Conservation (phyloP, 2,888 invertebrate species). For the Teleiodes luculella region DNA sequence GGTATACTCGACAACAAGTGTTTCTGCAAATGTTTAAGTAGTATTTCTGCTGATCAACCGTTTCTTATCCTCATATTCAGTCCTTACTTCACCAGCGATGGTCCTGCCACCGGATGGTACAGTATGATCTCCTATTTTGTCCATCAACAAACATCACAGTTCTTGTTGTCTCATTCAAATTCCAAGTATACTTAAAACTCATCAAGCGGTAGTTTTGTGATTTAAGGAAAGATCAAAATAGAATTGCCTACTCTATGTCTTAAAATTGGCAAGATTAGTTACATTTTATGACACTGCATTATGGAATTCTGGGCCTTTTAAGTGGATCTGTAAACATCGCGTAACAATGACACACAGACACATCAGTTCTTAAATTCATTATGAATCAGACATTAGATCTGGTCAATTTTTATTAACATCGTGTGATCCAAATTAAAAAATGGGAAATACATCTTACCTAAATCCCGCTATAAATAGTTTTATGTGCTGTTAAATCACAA, state of each 20-base stretch:
- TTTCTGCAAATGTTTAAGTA: too few relatives aligned
- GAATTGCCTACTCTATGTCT: constrained; percentile 3
- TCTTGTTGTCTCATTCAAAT: constrained; percentile 33
- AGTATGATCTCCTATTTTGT: constrained; percentile 7
- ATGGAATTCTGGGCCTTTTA: not conserved
- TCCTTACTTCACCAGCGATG: constrained; percentile 14
- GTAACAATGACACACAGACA: too few relatives aligned
- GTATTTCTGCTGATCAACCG: too few relatives aligned
- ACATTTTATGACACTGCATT: constrained; percentile 8
- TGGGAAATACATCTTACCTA: too few relatives aligned
- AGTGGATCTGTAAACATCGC: too few relatives aligned
- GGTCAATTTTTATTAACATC: too few relatives aligned
- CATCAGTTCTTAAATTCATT: too few relatives aligned
- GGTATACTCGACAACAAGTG: too few relatives aligned
- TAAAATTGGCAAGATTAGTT: constrained; percentile 1
- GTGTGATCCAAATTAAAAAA: too few relatives aligned
- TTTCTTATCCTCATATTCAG: not conserved
- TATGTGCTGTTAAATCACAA: constrained; percentile 15
- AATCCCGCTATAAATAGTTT: not conserved
- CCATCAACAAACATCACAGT: constrained; percentile 37
- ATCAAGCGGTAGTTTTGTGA: constrained; percentile 3
- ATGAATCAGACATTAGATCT: too few relatives aligned
- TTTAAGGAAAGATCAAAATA: not conserved
- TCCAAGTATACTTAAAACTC: not conserved
- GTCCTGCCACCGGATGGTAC: constrained; percentile 29